Percentiles rank a stretch among this genome's conserved stretches.
Evolutionary conservation across 2,888 invertebrate species (phyloP).

Genomic region (Hedychridium roseum): DNA sequence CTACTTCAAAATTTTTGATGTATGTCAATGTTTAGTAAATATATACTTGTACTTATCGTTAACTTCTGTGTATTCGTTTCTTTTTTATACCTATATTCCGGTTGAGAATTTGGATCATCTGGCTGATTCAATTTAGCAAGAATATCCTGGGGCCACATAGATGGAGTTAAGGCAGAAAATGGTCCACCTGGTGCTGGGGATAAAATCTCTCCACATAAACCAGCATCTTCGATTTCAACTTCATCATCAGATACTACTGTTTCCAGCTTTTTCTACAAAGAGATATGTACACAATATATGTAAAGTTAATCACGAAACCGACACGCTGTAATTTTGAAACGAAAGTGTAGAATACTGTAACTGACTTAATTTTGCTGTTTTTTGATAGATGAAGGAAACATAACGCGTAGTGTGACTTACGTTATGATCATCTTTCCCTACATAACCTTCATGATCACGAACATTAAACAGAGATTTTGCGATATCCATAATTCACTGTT

Average conservation of each 20-base stretch:
- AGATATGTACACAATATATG: too few relatives aligned
- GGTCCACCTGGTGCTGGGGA: slow-evolving; percentile 87
- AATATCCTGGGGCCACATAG: slow-evolving; percentile 97
- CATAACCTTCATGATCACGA: slow-evolving; percentile 89
- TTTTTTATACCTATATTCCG: slow-evolving; percentile 70
- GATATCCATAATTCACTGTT: slow-evolving; percentile 76
- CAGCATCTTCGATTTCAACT: slow-evolving; percentile 74
- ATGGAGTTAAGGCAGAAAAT: slow-evolving; percentile 92
- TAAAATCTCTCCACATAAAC: slow-evolving; percentile 75
- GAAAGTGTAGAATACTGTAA: too few relatives aligned
- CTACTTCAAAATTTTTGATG: not conserved
- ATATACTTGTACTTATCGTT: too few relatives aligned
- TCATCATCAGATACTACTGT: slow-evolving; percentile 80
- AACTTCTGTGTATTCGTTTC: too few relatives aligned
- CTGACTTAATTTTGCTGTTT: too few relatives aligned
- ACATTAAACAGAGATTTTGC: slow-evolving; percentile 90
- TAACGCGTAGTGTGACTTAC: too few relatives aligned
- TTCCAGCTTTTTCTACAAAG: slow-evolving; percentile 79
- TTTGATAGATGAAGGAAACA: too few relatives aligned
- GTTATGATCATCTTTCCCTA: slow-evolving; percentile 83
- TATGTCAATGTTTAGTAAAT: too few relatives aligned
- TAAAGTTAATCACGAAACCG: too few relatives aligned
- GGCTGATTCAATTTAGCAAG: slow-evolving; percentile 83
- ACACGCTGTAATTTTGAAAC: too few relatives aligned
- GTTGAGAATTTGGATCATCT: slow-evolving; percentile 77